phyloP scores from a whole-genome alignment of 2,797 vertebrate species.

The Chloroceryle inda region DNA sequence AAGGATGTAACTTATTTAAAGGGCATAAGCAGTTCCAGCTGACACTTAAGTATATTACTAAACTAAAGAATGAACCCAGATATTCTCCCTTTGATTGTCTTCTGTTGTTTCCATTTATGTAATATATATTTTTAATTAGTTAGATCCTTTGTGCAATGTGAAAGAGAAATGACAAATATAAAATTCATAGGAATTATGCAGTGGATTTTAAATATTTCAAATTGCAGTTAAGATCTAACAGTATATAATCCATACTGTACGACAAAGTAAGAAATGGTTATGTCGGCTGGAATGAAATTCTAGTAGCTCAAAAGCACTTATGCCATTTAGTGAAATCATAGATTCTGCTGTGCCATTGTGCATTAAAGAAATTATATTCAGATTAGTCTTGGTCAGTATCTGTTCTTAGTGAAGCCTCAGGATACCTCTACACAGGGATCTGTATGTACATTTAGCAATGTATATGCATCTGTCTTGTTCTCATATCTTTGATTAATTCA shows the following conservation, averaged over 20 bases:
- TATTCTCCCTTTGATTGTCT: neutral
- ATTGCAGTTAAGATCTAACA: neutral
- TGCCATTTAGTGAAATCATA: neutral
- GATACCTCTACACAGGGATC: fast-evolving
- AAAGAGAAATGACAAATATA: neutral
- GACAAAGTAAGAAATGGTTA: neutral
- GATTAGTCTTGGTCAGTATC: neutral
- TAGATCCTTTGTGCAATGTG: neutral
- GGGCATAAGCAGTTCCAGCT: neutral
- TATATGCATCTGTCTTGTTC: fast-evolving
- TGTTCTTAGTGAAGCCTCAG: neutral
- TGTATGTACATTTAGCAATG: neutral
- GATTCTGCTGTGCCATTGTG: neutral
- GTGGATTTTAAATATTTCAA: conserved; percentile 49
- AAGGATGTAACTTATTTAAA: neutral
- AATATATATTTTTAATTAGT: neutral
- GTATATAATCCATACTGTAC: neutral
- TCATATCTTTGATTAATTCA: neutral
- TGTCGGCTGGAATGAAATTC: neutral
- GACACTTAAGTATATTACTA: neutral
- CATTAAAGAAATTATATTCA: neutral
- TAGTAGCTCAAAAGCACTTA: neutral
- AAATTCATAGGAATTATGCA: neutral
- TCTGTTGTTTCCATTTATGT: neutral
- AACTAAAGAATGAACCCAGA: neutral